A percentile compares a stretch with the other conserved stretches of the same genome.
Conservation (phyloP, 2,113 vertebrate genomes). For the Lagopus leucura region DNA sequence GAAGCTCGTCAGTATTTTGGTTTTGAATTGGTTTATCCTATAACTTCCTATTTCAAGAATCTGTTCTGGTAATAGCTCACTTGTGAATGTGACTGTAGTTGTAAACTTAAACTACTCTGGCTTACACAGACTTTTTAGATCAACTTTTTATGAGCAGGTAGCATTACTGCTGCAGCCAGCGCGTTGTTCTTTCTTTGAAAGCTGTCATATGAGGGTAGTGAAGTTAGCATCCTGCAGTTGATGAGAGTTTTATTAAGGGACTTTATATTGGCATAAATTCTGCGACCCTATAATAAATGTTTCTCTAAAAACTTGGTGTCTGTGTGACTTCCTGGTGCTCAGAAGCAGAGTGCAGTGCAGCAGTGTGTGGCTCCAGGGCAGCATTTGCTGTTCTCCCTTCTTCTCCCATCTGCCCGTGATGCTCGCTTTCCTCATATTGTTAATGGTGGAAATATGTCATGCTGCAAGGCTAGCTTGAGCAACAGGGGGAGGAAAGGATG, state of each 20-base stretch:
- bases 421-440: background rate
- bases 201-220: slow-evolving; percentile 52
- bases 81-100: slow-evolving; percentile 67
- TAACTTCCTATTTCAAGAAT: slow-evolving; percentile 40
- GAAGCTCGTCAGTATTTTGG: slow-evolving; percentile 66
- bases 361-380: background rate
- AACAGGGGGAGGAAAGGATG: background rate
- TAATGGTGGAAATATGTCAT: background rate
- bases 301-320: slow-evolving; percentile 63
- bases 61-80: slow-evolving; percentile 54
- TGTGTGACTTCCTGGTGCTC: slow-evolving; percentile 23
- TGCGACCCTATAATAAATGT: slow-evolving; percentile 81
- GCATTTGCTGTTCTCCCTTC: background rate
- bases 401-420: background rate
- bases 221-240: slow-evolving; percentile 65
- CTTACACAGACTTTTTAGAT: slow-evolving; percentile 73
- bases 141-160: slow-evolving; percentile 71
- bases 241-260: slow-evolving; percentile 75
- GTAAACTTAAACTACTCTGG: slow-evolving; percentile 63
- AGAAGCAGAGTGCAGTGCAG: accelerated
- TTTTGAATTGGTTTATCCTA: slow-evolving; percentile 60
- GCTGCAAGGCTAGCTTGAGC: background rate
- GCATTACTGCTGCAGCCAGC: slow-evolving; percentile 54
- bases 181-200: slow-evolving; percentile 41
- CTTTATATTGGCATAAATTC: slow-evolving; percentile 77